Base-by-base conservation (phyloP, 2,888 invertebrate species). In the Hylaea fasciaria region DNA sequence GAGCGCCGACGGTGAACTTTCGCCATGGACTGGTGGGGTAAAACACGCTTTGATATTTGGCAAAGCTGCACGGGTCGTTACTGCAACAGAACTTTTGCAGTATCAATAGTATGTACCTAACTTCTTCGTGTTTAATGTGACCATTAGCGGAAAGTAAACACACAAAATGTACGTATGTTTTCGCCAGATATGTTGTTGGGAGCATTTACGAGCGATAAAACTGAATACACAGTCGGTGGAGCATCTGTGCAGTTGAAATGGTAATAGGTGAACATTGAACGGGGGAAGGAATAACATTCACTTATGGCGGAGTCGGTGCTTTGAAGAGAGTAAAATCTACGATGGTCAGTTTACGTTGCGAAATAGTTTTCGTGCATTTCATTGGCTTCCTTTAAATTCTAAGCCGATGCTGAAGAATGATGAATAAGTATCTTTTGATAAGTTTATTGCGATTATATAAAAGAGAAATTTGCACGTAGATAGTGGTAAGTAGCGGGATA, bases 11-110 rank as follows among this genome's bases (percentile, higher is more conserved):
- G 70, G 57, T 75, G 73, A 82, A 83, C 82, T 83, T 82, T 82
- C 64, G 76, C 77, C 78, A 83, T 84, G 78, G 73, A 71, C 69
- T 76, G 67, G 68, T 71, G 64, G 65, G 65, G 66, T 72, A 72
- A 72, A 71, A 68, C 71, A 73, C 70, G 73, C 72, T 76, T 76
- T 81, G 79, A 79, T 81, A 81, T 81, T 81, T 80, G 72, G 65
- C 72, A 71, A 64, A 77, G 76, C 78, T 80, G 70, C 77, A 55
- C 68, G 72, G 62, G 71, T 73, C 67, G 73, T 75, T 79, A 76
- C 76, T 77, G 73, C 76, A 74, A 71, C 68, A 69, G 66, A 62
- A 61, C 59, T 68, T 66, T 62, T 53, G 62, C 63, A 63, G 69
- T 70, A 66, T 71, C 76, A 74, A 76, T 74, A 75, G 72, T 72